Percentiles rank a stretch among this genome's conserved stretches.
These are phyloP conservation scores for Melieria picta DNA, from an alignment of 2,888 invertebrate species.

Conservation along the genomic window DNA sequence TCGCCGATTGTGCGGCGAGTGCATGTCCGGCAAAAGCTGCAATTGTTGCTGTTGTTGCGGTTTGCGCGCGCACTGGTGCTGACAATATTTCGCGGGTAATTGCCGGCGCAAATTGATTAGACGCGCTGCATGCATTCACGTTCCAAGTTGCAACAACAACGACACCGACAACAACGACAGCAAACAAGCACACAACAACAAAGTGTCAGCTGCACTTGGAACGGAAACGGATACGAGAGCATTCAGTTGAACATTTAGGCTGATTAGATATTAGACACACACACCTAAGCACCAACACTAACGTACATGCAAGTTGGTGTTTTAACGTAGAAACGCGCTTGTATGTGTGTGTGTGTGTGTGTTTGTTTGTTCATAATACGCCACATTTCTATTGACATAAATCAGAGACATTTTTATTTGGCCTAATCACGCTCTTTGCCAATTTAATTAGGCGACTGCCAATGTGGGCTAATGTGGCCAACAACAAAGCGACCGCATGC, in stretches of 20 bases:
- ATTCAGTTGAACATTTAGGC: slow-evolving; percentile 27
- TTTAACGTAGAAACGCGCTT: not conserved
- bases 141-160: slow-evolving; percentile 4
- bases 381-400: slow-evolving; percentile 36
- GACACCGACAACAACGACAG: slow-evolving; percentile 13
- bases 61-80: too few relatives aligned
- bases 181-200: not conserved
- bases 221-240: slow-evolving; percentile 34
- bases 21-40: too few relatives aligned
- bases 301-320: not conserved
- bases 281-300: not conserved
- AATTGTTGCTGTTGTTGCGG: too few relatives aligned
- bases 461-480: too few relatives aligned
- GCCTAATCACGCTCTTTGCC: slow-evolving; percentile 34
- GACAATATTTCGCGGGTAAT: too few relatives aligned
- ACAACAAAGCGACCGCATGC: too few relatives aligned
- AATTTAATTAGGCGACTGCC: slow-evolving; percentile 34
- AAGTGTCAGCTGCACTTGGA: slow-evolving; percentile 8
- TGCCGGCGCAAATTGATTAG: too few relatives aligned
- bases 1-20: too few relatives aligned
- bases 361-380: slow-evolving; percentile 22
- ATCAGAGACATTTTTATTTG: slow-evolving; percentile 33
- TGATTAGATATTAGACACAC: slow-evolving; percentile 28
- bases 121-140: too few relatives aligned
- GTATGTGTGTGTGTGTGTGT: slow-evolving; percentile 1